Conservation (phyloP, 2,113 vertebrate species). For the Gavialis gangeticus region DNA sequence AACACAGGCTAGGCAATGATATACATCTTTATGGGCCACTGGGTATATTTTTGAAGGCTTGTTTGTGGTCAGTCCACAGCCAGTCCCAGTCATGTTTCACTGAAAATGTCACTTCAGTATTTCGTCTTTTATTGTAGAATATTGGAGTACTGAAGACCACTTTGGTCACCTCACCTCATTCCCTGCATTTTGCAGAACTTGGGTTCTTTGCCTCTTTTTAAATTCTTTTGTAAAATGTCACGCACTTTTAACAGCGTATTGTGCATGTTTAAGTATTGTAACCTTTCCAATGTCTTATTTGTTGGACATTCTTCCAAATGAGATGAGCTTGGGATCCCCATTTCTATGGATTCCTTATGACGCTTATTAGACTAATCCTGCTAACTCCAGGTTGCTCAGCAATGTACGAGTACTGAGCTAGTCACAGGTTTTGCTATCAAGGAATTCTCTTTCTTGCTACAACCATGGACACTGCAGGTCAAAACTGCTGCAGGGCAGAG, state of each 20-base stretch:
- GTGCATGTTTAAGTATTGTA: neutral
- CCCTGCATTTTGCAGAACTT: neutral
- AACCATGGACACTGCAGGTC: no score
- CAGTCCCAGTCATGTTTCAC: neutral
- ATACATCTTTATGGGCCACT: neutral
- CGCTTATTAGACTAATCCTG: neutral
- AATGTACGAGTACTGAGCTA: neutral
- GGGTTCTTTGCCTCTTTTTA: neutral
- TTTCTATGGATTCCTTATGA: neutral
- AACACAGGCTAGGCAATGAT: neutral
- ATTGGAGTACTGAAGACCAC: neutral
- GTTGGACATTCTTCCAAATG: neutral
- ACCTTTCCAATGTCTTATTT: neutral
- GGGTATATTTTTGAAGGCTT: neutral
- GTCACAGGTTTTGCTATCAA: neutral
- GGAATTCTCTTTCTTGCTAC: neutral
- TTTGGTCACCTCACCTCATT: neutral
- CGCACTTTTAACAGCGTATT: neutral
- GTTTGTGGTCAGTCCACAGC: neutral
- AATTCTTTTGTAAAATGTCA: neutral
- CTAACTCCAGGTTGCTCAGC: neutral
- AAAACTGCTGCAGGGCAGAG: no score
- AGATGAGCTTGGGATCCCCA: neutral
- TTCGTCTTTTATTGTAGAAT: neutral
- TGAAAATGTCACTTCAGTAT: neutral